phyloP scores from a whole-genome alignment of 2,797 vertebrate species.

The Onychomys torridus region DNA sequence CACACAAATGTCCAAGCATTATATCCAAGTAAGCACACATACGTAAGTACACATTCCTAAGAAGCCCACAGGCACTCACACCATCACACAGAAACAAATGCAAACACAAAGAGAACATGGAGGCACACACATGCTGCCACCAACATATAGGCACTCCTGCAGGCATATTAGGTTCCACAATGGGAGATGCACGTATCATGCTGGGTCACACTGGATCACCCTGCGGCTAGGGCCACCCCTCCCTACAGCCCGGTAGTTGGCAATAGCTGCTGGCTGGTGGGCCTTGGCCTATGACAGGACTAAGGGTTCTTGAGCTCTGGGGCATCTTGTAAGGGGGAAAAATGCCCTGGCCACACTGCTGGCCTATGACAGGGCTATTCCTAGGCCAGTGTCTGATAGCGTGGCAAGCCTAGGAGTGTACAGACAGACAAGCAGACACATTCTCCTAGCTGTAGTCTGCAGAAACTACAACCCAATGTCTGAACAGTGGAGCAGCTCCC shows the following conservation, averaged over 20 bases:
- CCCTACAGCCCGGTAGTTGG: background rate
- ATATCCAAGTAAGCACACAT: background rate
- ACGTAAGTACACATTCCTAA: background rate
- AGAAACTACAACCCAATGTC: background rate
- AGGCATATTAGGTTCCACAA: background rate
- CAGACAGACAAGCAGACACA: background rate
- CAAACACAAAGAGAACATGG: background rate
- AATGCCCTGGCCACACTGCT: background rate
- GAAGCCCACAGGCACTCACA: background rate
- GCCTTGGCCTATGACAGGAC: background rate
- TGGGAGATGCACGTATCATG: fast-evolving
- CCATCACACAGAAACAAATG: background rate
- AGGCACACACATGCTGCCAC: background rate
- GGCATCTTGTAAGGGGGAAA: background rate
- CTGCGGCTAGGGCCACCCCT: background rate
- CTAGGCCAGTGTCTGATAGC: background rate
- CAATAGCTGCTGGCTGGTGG: background rate
- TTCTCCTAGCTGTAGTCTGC: background rate
- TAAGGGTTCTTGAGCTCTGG: background rate
- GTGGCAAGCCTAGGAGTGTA: background rate
- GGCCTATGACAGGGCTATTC: background rate
- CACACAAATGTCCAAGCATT: background rate
- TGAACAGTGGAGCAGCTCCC: background rate
- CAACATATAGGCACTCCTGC: background rate
- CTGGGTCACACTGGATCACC: background rate